Conservation (phyloP, 2,888 invertebrate species). For the Torymus auratus region DNA sequence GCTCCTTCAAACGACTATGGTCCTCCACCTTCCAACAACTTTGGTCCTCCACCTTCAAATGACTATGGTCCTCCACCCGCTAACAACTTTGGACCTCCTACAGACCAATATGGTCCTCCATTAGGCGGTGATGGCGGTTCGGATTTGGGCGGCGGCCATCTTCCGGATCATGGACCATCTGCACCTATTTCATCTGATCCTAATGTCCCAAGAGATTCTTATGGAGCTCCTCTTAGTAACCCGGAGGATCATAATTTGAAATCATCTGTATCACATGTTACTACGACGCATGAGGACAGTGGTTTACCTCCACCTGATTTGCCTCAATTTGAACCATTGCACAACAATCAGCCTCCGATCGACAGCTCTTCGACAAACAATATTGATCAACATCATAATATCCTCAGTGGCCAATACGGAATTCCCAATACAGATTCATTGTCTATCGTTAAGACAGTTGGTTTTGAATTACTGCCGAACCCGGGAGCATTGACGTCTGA, state of each 20-base stretch:
- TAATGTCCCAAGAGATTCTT: slow-evolving; percentile 77
- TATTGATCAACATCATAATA: slow-evolving; percentile 54
- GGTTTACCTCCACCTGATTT: slow-evolving; percentile 73
- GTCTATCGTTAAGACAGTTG: slow-evolving; percentile 63
- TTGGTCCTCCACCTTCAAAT: slow-evolving; percentile 16
- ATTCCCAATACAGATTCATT: slow-evolving; percentile 59
- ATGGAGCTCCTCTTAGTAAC: slow-evolving; percentile 77
- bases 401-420: slow-evolving; percentile 57
- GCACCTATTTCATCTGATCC: slow-evolving; percentile 56
- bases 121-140: slow-evolving; percentile 7
- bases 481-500: slow-evolving; percentile 59
- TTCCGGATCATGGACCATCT: background rate
- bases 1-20: slow-evolving; percentile 28
- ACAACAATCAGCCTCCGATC: slow-evolving; percentile 67
- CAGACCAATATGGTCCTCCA: slow-evolving; percentile 41
- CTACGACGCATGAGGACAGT: slow-evolving; percentile 64
- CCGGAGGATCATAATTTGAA: slow-evolving; percentile 72
- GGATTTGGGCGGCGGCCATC: slow-evolving; percentile 6
- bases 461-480: slow-evolving; percentile 65
- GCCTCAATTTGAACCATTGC: slow-evolving; percentile 71
- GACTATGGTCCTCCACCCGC: slow-evolving; percentile 25
- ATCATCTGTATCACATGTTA: slow-evolving; percentile 67
- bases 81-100: slow-evolving; percentile 6
- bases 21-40: slow-evolving; percentile 32
- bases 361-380: slow-evolving; percentile 59